A percentile compares a stretch with the other conserved stretches of the same genome.
Conservation (phyloP, 1,140 invertebrate genomes). For the Drosophila azteca region DNA sequence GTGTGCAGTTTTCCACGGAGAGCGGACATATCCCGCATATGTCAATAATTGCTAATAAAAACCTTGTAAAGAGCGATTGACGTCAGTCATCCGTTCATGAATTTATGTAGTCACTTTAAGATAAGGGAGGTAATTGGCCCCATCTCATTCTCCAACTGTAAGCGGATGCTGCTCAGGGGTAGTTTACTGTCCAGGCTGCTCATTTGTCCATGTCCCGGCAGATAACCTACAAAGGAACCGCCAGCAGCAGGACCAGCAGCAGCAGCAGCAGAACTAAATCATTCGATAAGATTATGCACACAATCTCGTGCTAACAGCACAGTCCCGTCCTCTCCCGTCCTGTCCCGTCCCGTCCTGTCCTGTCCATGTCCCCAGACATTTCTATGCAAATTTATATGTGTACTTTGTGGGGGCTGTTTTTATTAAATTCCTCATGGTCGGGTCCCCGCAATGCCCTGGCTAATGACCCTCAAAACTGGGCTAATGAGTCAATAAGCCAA, state of each 20-base stretch:
- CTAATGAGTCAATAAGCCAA: slow-evolving; percentile 80
- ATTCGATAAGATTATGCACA: slow-evolving; percentile 78
- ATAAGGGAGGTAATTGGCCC: slow-evolving; percentile 22
- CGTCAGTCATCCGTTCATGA: slow-evolving; percentile 17
- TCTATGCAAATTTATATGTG: slow-evolving; percentile 68
- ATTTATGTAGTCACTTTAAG: no score
- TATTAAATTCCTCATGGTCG: slow-evolving; percentile 62
- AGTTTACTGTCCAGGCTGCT: slow-evolving; percentile 30
- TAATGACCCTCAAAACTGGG: slow-evolving; percentile 72
- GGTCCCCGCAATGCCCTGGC: slow-evolving; percentile 16
- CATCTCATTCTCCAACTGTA: not conserved
- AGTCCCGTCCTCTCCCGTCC: not conserved
- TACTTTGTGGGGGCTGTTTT: slow-evolving; percentile 45
- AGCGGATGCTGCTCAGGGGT: slow-evolving; percentile 20
- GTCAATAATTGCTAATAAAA: slow-evolving; percentile 45
- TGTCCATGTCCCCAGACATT: slow-evolving; percentile 27
- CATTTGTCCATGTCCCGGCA: slow-evolving; percentile 41
- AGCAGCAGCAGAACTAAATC: slow-evolving; percentile 69
- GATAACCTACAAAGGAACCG: slow-evolving; percentile 43
- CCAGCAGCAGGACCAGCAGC: slow-evolving; percentile 39
- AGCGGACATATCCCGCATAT: not conserved
- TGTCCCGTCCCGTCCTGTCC: not conserved
- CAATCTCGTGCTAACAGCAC: slow-evolving; percentile 49
- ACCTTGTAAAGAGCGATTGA: slow-evolving; percentile 21
- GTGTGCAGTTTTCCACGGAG: not conserved